These are phyloP conservation scores for Spea hammondii DNA, from an alignment of 2,797 vertebrate species.

Conservation along the genomic window DNA sequence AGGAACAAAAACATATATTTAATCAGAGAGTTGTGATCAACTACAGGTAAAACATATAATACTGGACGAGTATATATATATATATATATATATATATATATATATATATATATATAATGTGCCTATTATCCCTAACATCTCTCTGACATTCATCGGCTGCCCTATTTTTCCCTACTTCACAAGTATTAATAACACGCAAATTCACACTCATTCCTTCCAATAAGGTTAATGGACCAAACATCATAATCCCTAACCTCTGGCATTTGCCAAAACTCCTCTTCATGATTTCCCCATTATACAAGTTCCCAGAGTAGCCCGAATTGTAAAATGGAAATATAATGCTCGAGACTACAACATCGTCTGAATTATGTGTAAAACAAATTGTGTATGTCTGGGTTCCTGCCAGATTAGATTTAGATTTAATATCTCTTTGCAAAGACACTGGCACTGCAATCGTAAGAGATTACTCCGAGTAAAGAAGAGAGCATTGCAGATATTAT, in stretches of 20 bases:
- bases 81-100: too few species aligned
- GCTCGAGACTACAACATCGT: slow-evolving; percentile 28
- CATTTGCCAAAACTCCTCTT: slow-evolving; percentile 9
- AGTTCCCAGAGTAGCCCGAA: slow-evolving; percentile 11
- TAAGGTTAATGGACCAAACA: not conserved
- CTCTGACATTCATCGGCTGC: too few species aligned
- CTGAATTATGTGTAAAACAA: slow-evolving; percentile 46
- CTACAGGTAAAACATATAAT: too few species aligned
- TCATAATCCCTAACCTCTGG: not conserved
- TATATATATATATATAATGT: too few species aligned
- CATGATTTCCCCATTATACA: slow-evolving; percentile 16
- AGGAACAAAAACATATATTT: not conserved
- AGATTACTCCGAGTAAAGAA: slow-evolving; percentile 49
- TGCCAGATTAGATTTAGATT: slow-evolving; percentile 53
- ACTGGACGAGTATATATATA: too few species aligned
- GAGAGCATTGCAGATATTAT: slow-evolving; percentile 40
- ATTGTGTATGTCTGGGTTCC: slow-evolving; percentile 42
- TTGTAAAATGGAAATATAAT: slow-evolving; percentile 20
- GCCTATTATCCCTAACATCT: too few species aligned
- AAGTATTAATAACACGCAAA: not conserved
- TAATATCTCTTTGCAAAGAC: slow-evolving; percentile 48
- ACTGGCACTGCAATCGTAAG: slow-evolving; percentile 40
- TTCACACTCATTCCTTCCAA: not conserved
- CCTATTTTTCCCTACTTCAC: not conserved
- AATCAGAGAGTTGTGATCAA: too few species aligned